These are phyloP conservation scores for Smittia aterrima DNA, from an alignment of 2,888 invertebrate genomes.

Conservation along the genomic window DNA sequence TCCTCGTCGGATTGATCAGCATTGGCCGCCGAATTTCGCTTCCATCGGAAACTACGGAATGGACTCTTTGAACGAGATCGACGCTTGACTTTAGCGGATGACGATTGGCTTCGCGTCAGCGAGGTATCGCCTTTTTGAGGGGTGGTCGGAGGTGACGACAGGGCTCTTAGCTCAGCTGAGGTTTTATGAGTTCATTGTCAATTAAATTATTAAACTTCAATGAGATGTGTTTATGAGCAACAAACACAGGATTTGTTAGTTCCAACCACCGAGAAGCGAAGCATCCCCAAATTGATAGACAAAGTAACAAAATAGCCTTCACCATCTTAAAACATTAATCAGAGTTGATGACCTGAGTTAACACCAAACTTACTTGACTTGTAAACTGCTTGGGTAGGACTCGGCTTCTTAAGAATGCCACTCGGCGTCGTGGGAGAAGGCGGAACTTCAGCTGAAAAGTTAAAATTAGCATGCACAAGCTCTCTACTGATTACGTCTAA, in stretches of 20 bases:
- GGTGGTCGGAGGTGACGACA: constrained; percentile 43
- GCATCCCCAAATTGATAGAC: neutral
- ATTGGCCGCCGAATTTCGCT: constrained; percentile 70
- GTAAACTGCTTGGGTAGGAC: neutral
- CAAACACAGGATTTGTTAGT: constrained; percentile 22
- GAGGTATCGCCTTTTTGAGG: constrained; percentile 40
- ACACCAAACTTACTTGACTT: constrained; percentile 38
- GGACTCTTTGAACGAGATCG: constrained; percentile 91
- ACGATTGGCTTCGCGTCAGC: constrained; percentile 28
- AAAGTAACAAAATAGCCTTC: neutral
- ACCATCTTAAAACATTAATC: neutral
- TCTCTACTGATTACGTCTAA: neutral
- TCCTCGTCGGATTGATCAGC: constrained; percentile 79
- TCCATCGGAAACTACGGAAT: constrained; percentile 90
- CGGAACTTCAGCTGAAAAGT: constrained; percentile 21
- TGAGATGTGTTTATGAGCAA: neutral
- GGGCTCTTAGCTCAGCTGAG: constrained; percentile 45
- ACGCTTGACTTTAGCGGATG: constrained; percentile 60
- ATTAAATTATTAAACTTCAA: neutral
- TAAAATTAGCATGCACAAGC: constrained; percentile 36
- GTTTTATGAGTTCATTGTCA: neutral
- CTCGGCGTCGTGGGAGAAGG: constrained; percentile 19
- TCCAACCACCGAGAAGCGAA: neutral
- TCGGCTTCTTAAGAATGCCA: constrained; percentile 36
- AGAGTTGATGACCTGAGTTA: neutral